phyloP scores from a whole-genome alignment of 2,797 vertebrate species.

The Myotis pilosus region DNA sequence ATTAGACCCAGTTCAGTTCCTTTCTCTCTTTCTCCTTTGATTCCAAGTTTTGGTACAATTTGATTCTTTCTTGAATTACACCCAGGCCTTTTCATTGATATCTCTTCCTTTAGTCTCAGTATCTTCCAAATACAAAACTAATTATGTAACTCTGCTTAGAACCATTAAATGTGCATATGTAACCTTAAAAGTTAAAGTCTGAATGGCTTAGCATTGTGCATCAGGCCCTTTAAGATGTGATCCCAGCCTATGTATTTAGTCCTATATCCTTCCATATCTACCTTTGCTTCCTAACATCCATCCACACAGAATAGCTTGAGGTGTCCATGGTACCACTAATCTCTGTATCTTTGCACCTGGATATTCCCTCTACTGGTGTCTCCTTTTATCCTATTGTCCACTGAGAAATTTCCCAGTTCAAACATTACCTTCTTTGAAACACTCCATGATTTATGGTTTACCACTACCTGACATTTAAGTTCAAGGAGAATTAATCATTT shows the following conservation, averaged over 20 bases:
- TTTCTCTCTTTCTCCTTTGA: background rate
- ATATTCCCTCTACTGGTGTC: background rate
- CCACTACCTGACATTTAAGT: background rate
- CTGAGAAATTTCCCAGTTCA: background rate
- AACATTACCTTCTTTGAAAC: background rate
- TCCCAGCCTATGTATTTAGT: background rate
- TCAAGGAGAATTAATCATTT: background rate
- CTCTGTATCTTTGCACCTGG: background rate
- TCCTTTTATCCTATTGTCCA: background rate
- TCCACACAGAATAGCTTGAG: background rate
- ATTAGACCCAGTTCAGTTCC: background rate
- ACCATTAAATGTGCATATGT: background rate
- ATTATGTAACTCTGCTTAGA: background rate
- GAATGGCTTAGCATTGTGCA: background rate
- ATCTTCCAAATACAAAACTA: background rate
- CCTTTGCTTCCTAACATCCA: background rate
- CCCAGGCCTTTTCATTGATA: background rate
- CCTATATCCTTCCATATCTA: rapidly evolving
- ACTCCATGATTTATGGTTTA: background rate
- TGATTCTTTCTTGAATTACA: background rate
- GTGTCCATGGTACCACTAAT: background rate
- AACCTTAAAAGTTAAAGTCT: background rate
- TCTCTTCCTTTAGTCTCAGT: background rate
- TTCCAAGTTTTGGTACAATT: background rate
- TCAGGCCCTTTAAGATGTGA: background rate